These are phyloP conservation scores for Holacanthella duospinosa DNA, from an alignment of 2,888 invertebrate genomes.

Conservation along the genomic window DNA sequence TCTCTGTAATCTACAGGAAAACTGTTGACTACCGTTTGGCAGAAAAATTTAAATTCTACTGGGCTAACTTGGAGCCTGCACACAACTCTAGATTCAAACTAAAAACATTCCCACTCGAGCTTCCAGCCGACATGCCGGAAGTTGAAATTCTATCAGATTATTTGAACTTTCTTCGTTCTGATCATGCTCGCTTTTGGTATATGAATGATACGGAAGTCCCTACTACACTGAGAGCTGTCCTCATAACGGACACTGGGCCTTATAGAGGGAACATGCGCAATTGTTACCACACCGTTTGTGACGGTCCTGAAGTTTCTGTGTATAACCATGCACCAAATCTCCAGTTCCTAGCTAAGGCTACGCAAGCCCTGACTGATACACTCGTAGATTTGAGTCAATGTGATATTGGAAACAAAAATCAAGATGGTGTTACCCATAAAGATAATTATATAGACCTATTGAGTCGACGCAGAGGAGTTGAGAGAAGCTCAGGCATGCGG, in stretches of 20 bases:
- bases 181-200: constrained; percentile 42
- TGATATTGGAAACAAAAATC: constrained; percentile 10
- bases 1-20: constrained; percentile 39
- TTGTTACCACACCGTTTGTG: constrained; percentile 36
- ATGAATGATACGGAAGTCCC: constrained; percentile 37
- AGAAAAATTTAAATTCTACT: constrained; percentile 35
- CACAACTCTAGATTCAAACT: constrained; percentile 33
- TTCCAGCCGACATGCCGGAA: constrained; percentile 37
- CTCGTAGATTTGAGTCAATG: constrained; percentile 34
- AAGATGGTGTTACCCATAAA: not conserved
- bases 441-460: too few species aligned
- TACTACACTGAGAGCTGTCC: constrained; percentile 39
- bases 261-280: constrained; percentile 35
- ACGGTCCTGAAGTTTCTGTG: constrained; percentile 34
- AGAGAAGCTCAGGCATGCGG: too few species aligned
- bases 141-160: constrained; percentile 38
- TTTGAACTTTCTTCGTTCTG: constrained; percentile 40
- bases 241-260: constrained; percentile 41
- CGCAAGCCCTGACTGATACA: constrained; percentile 33
- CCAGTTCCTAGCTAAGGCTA: constrained; percentile 32
- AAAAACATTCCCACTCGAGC: constrained; percentile 36
- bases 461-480: too few species aligned
- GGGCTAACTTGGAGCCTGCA: constrained; percentile 22
- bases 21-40: constrained; percentile 38
- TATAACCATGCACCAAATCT: constrained; percentile 28